Conservation (phyloP, 2,113 vertebrate species). For the rabbit (Oryctolagus cuniculus) region DNA sequence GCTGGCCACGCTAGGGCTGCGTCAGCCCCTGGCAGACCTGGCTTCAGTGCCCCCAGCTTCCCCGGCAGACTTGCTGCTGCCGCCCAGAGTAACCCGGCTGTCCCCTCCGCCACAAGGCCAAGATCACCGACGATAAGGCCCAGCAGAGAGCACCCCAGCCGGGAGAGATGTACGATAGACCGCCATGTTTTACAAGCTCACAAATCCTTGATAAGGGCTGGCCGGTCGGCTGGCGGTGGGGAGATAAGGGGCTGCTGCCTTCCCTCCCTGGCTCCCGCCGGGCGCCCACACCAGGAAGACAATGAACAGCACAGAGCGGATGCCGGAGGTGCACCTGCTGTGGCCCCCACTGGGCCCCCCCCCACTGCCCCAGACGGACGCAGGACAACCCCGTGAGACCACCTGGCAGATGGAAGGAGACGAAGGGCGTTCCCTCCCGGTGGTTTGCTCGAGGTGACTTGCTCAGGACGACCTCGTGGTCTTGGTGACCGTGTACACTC, state of each 20-base stretch:
- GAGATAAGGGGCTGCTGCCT: slow-evolving; percentile 63
- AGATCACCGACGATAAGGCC: neutral
- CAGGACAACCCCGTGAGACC: neutral
- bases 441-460: no score
- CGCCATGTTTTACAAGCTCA: slow-evolving; percentile 75
- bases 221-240: neutral
- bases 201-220: slow-evolving; percentile 63
- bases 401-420: neutral
- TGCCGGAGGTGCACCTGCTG: fast-evolving
- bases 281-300: neutral
- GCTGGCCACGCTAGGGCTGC: neutral
- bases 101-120: slow-evolving; percentile 13
- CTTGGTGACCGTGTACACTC: neutral
- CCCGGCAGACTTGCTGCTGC: neutral
- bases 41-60: no score
- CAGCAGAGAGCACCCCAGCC: neutral
- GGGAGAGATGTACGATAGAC: slow-evolving; percentile 55
- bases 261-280: neutral
- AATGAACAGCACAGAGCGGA: neutral
- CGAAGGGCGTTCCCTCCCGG: fast-evolving
- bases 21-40: neutral
- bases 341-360: fast-evolving
- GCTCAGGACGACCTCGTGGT: neutral
- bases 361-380: neutral
- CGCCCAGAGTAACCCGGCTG: neutral